Percentiles rank a stretch among this genome's conserved stretches.
Evolutionary conservation across 1,140 invertebrate genomes (phyloP).

Genomic region (Pseudobourletiella spinata): DNA sequence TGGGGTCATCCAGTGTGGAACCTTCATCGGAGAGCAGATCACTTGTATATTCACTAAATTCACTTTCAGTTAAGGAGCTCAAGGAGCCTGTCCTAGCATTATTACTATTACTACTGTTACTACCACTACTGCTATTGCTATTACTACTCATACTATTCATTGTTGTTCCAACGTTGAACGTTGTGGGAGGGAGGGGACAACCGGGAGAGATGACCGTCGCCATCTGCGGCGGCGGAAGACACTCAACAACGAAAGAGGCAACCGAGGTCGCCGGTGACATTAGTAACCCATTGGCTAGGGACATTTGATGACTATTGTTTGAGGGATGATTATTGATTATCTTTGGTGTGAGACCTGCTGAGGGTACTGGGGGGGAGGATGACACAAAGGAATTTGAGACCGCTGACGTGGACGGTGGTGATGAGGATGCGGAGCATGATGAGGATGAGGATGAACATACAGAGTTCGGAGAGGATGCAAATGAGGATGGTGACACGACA

Average conservation of each 20-base stretch:
- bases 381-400: neutral
- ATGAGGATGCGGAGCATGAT: no score
- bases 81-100: constrained; percentile 29
- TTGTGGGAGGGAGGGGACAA: neutral
- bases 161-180: neutral
- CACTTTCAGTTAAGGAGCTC: constrained; percentile 36
- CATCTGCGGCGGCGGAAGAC: constrained; percentile 12
- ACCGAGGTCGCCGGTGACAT: constrained; percentile 11
- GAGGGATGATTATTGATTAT: constrained; percentile 1
- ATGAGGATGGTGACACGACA: constrained; percentile 24
- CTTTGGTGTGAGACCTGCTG: neutral
- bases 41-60: constrained; percentile 37
- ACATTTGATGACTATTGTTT: constrained; percentile 1
- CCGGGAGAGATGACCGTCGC: neutral
- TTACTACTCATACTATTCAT: neutral
- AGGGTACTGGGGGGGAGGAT: neutral
- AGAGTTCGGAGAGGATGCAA: neutral
- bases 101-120: constrained; percentile 2
- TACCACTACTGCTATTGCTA: constrained; percentile 6
- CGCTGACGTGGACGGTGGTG: neutral
- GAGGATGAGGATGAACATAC: neutral
- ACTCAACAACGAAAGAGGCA: constrained; percentile 24
- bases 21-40: constrained; percentile 38
- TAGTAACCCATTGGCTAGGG: neutral
- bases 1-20: constrained; percentile 37